Evolutionary conservation across 2,888 invertebrate genomes (phyloP).

Genomic region (Poecilobothrus nobilitatus): DNA sequence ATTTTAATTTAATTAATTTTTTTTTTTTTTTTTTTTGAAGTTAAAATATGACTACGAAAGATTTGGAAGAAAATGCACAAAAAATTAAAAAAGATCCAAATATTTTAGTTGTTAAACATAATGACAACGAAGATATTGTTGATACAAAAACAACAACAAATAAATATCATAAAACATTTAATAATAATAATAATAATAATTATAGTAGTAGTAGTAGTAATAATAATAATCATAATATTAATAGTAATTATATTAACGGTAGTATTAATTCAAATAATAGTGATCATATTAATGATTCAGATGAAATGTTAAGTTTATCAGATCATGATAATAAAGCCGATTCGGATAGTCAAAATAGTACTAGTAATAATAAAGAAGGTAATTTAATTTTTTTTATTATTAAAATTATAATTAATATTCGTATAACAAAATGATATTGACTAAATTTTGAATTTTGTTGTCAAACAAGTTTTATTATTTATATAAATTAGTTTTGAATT

Average conservation of each 20-base stretch:
- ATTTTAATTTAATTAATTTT: too few species aligned
- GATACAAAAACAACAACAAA: background rate
- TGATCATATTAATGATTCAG: background rate
- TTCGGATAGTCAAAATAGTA: conserved; percentile 2
- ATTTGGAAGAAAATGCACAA: conserved; percentile 1
- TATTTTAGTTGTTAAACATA: background rate
- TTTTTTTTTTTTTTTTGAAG: too few species aligned
- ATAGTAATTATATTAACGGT: too few species aligned
- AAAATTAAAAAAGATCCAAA: background rate
- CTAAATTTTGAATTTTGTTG: too few species aligned
- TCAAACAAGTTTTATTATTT: too few species aligned
- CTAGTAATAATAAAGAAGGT: background rate
- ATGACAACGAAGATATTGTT: background rate
- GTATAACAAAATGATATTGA: too few species aligned
- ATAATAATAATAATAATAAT: background rate
- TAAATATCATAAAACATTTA: background rate
- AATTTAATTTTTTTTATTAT: background rate
- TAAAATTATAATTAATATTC: too few species aligned
- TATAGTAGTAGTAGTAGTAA: too few species aligned
- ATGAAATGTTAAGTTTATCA: conserved; percentile 6
- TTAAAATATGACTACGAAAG: background rate
- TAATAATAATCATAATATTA: too few species aligned
- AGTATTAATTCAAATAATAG: background rate
- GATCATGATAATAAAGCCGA: background rate
- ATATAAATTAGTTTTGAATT: too few species aligned